Evolutionary conservation across 2,113 vertebrate species (phyloP), one percentile per base, ranked within the genome.

Genomic region (Gallinago jamesoni): DNA sequence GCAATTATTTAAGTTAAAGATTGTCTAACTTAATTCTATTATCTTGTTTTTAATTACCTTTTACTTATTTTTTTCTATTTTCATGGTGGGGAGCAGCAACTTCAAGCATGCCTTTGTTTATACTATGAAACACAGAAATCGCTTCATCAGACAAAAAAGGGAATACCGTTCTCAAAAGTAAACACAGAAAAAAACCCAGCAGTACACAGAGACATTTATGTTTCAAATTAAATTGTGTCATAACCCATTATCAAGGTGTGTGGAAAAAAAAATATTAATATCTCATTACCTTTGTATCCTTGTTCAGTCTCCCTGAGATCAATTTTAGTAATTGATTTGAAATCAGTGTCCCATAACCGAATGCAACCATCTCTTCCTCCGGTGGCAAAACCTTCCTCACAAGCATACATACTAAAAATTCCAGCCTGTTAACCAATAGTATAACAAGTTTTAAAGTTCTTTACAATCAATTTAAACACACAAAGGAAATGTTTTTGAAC

Each of bases 241-340:
- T 28, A 41, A 75, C 68, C 33, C 85, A 83, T 91, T 73, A 84
- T 6, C 21, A 11, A 93, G 69, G 57, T 8, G 14, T 33, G 33
- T 64, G 56, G 66, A 81, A 91, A 77, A 16, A 6, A 45, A 66
- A 56, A 56, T 80, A 84, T 64, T 87, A 93, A 62, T 10, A 89
- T 59, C 75, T 82, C n/a, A 41, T 97, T 98, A 99, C 99, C 99
- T 99, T 99, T 99, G 97, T 99, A 99, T 83, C 99, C 99, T 97
- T 99, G 99, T 73, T 99, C 99, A 20, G 98, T 98, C 97, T 99
- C 99, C 90, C 99, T 98, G 97, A 99, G 98, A 98, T 99, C 99
- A 91, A 99, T 99, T 98, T 99, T 99, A 94, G 99, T 99, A 97
- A 99, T 99, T 94, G 99, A 98, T 96, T 99, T 99, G 98, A 99